phyloP scores from a whole-genome alignment of 2,113 vertebrate species.

The Neoarius graeffei region DNA sequence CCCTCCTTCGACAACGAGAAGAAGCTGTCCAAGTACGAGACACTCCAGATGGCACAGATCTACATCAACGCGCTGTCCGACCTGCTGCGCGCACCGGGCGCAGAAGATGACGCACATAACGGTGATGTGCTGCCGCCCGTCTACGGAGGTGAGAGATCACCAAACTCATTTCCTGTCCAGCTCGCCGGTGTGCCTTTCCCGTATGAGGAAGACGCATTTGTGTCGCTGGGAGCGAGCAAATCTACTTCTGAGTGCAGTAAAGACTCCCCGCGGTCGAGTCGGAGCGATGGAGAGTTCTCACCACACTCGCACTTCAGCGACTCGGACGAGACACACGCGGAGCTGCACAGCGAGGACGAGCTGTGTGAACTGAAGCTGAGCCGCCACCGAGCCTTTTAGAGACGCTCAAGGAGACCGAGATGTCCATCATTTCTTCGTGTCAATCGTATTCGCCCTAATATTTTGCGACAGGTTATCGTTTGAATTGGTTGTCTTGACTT shows the following conservation, averaged over 20 bases:
- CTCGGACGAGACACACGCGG: conserved; percentile 86
- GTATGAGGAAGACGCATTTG: conserved; percentile 77
- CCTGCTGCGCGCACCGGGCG: conserved; percentile 77
- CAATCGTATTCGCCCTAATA: conserved; percentile 56
- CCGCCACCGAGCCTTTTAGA: conserved; percentile 66
- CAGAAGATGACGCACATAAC: conserved; percentile 62
- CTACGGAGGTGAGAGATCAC: conserved; percentile 64
- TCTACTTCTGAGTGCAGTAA: conserved; percentile 75
- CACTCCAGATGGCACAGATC: conserved; percentile 97
- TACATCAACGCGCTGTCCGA: conserved; percentile 95
- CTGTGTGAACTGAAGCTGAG: conserved; percentile 71
- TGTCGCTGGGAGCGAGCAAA: conserved; percentile 67
- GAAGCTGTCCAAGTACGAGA: conserved; percentile 96
- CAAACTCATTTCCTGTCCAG: conserved; percentile 72
- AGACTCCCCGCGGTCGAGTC: conserved; percentile 84
- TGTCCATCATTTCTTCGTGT: conserved; percentile 59
- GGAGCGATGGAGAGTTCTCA: conserved; percentile 96
- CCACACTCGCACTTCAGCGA: conserved; percentile 96
- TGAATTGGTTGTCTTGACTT: conserved; percentile 33
- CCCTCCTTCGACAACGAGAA: conserved; percentile 96
- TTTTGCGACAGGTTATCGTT: conserved; percentile 1
- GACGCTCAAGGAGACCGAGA: background rate
- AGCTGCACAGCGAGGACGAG: conserved; percentile 79
- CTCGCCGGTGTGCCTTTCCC: conserved; percentile 79
- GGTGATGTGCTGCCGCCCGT: conserved; percentile 60